These are phyloP conservation scores for Drosophila nigricruria DNA, from an alignment of 2,888 invertebrate genomes.

Conservation along the genomic window DNA sequence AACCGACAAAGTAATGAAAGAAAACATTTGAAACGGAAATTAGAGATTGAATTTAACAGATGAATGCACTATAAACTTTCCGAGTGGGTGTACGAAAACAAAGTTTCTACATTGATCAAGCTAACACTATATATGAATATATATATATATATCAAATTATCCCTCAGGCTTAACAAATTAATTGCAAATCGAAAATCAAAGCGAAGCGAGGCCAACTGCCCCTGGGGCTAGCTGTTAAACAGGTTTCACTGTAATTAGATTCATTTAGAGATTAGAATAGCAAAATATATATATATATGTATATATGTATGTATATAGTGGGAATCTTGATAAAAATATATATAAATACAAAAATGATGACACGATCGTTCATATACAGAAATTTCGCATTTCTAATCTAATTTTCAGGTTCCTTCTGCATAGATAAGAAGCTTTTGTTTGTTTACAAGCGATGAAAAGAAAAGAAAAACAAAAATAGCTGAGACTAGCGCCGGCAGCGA, in stretches of 20 bases:
- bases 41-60: slow-evolving; percentile 5
- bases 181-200: slow-evolving; percentile 27
- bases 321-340: slow-evolving; percentile 41
- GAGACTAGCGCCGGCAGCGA: slow-evolving; percentile 24
- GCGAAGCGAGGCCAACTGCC: slow-evolving; percentile 44
- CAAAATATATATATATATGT: not conserved
- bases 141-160: slow-evolving; percentile 1
- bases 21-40: slow-evolving; percentile 11
- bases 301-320: not conserved
- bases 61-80: slow-evolving; percentile 3
- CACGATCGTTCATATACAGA: slow-evolving; percentile 29
- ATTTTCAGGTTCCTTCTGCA: slow-evolving; percentile 5
- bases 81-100: slow-evolving; percentile 6
- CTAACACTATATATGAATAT: not conserved
- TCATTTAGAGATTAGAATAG: slow-evolving; percentile 60
- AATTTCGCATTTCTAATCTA: slow-evolving; percentile 25
- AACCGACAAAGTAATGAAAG: slow-evolving; percentile 6
- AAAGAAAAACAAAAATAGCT: slow-evolving; percentile 14
- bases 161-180: slow-evolving; percentile 24
- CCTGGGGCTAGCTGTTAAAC: slow-evolving; percentile 40
- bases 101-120: slow-evolving; percentile 12
- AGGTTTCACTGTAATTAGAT: slow-evolving; percentile 66
- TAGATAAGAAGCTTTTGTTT: slow-evolving; percentile 53
- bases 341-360: slow-evolving; percentile 22
- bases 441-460: slow-evolving; percentile 43